Evolutionary conservation across 1,140 invertebrate species (phyloP), one percentile per base, ranked within the genome.

Genomic region (Drosophila burlai): DNA sequence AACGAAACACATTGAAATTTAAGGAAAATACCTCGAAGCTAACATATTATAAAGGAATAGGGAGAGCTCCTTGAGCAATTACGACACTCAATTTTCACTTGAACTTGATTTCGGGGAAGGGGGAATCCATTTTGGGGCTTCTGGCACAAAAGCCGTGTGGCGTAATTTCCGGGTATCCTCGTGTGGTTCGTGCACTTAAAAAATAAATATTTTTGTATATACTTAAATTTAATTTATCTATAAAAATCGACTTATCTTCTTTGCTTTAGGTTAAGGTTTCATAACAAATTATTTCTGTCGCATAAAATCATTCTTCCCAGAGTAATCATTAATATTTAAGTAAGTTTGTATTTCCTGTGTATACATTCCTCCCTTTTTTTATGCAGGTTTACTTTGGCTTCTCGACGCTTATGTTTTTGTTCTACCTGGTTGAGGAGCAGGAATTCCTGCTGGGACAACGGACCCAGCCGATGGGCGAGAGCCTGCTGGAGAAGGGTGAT

Each of bases 371-470:
- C 18, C 31, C 54, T 63, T 65, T 60, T 24, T 54, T 52, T 26
- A 55, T 58, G 10, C 63, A 91, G 89, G 59, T 83, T 50, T 91
- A 91, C 73, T 91, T 91, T 81, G 84, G 90, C 50, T 68, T 91
- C 61, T 91, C 89, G 11, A 90, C 81, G 31, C 64, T 91, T 34
- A 85, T 91, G 76, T 77, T 91, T 66, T 62, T 87, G 57, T 81
- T 84, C 36, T 90, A 91, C 60, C 40, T 92, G 24, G 52, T 52
- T 46, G 85, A 91, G 76, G 90, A 92, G 54, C 77, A 91, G 76
- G 90, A 83, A 15, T 92, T 89, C 65, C 54, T 92, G 43, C 54
- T 91, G 21, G 90, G 90, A 2, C 69, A 71, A 16, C 47, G 77
- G 11, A 55, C 50, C 2, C 73, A 75, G 38, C 90, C 90, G 21